Evolutionary conservation across 2,888 invertebrate genomes (phyloP).

Genomic region (Ectobius pallidus): DNA sequence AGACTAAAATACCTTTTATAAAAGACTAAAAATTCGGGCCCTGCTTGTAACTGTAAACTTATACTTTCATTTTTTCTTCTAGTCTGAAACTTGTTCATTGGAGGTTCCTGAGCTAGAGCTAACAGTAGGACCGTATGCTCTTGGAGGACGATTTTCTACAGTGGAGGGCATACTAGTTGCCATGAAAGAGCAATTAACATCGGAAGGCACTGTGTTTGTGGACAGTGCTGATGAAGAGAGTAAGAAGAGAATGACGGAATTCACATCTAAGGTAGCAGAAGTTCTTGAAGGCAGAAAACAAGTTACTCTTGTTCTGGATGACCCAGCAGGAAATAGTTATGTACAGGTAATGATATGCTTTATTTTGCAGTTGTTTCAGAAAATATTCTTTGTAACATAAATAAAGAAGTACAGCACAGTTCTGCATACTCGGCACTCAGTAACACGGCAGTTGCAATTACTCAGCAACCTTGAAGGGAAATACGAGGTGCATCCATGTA

Average conservation of each 20-base stretch:
- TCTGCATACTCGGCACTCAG: too few relatives aligned
- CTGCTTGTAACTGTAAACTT: too few relatives aligned
- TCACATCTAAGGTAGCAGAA: constrained; percentile 70
- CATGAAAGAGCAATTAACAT: constrained; percentile 76
- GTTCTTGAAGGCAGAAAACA: constrained; percentile 66
- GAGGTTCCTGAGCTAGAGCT: constrained; percentile 87
- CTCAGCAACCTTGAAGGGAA: too few relatives aligned
- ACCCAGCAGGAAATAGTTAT: constrained; percentile 98
- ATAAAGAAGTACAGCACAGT: too few relatives aligned
- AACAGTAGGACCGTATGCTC: constrained; percentile 81
- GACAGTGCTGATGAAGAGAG: constrained; percentile 69
- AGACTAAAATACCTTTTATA: too few relatives aligned
- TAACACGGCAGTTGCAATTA: too few relatives aligned
- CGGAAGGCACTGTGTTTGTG: constrained; percentile 70
- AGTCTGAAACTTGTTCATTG: constrained; percentile 82
- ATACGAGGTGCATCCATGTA: too few relatives aligned
- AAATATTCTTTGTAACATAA: too few relatives aligned
- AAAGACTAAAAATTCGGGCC: too few relatives aligned
- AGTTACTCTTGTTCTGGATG: constrained; percentile 86
- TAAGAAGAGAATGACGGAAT: constrained; percentile 63
- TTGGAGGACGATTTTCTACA: constrained; percentile 94
- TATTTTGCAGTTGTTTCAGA: too few relatives aligned
- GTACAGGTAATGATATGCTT: constrained; percentile 71
- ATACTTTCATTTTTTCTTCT: too few relatives aligned
- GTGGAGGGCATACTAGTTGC: constrained; percentile 87